These are phyloP conservation scores for Parazoanthus atlanticus DNA, from an alignment of 92 coral and sea anemone genomes.

Conservation along the genomic window DNA sequence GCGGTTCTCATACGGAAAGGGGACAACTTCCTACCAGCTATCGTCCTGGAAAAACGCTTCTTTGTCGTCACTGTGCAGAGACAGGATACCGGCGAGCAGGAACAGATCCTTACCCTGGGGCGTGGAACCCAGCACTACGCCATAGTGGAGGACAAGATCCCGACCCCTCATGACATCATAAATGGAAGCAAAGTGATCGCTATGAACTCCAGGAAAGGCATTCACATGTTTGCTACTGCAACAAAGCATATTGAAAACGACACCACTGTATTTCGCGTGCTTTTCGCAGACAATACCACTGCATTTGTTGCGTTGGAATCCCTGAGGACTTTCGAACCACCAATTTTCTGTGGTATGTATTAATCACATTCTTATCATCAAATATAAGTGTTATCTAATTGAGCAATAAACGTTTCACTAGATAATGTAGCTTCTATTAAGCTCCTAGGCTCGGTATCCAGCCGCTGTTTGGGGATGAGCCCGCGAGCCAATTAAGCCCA, in stretches of 20 bases:
- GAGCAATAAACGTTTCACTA: no score
- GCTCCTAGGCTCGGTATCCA: no score
- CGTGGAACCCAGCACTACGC: slow-evolving; percentile 67
- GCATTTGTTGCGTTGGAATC: slow-evolving; percentile 23
- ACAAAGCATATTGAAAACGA: slow-evolving; percentile 20
- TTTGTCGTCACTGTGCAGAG: slow-evolving; percentile 60
- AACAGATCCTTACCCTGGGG: slow-evolving; percentile 54
- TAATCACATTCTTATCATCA: background rate
- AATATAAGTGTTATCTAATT: background rate
- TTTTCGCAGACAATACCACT: slow-evolving; percentile 56
- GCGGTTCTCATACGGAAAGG: slow-evolving; percentile 67
- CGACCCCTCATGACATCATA: slow-evolving; percentile 51
- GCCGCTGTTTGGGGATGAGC: no score
- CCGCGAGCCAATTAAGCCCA: no score
- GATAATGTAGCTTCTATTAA: no score
- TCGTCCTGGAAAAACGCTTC: slow-evolving; percentile 48
- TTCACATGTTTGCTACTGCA: slow-evolving; percentile 63
- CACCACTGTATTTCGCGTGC: slow-evolving; percentile 40
- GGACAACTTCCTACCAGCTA: slow-evolving; percentile 52
- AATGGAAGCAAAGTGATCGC: slow-evolving; percentile 65
- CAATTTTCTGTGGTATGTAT: slow-evolving; percentile 73
- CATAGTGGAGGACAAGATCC: slow-evolving; percentile 68
- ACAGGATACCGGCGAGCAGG: slow-evolving; percentile 37
- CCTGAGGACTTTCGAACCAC: slow-evolving; percentile 65
- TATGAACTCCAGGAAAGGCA: slow-evolving; percentile 40